Evolutionary conservation across 1,140 invertebrate genomes (phyloP), one percentile per base, ranked within the genome.

Genomic region (Dryas iulia): DNA sequence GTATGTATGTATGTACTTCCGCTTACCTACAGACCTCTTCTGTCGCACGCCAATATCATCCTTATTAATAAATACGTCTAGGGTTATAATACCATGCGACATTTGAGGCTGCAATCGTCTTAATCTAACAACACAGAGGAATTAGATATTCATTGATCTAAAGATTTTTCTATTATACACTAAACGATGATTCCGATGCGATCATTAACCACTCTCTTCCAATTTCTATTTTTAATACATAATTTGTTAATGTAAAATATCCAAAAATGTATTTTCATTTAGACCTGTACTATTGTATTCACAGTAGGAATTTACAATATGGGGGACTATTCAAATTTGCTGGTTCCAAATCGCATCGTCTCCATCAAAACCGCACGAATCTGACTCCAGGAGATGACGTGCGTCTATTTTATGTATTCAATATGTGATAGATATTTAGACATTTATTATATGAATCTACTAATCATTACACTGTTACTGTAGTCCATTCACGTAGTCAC

Each of bases 61-160:
- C 60, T 67, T 63, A 63, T 72, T 63, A 24, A 31, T 28, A 68
- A 53, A 63, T 39, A 10, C 6, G 21, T 52, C 21, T 59, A n/a
- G 35, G 53, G 26, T 56, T 21, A 59, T 47, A 30, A 25, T 62
- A 56, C 33, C 59, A 31, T 35, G 18, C 33, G 58, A 28, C 39
- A 28, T 47, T 28, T 47, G 18, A 47, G 18, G 39, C 14, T 21
- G 8, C 1, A 2, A 14, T 39, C 12, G 6, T 39, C 33, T 47
- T 47, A 47, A 8, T 47, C 39, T 47, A 47, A 47, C 39, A 47
- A 14, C 39, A 47, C 18, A 47, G 39, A 47, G 14, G 7, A 47
- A 18, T 18, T 21, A 47, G 39, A 21, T 14, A 39, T 47, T 6
- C 39, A 47, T 47, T 47, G 39, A 47, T 21, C 39, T 47, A 47